These are phyloP conservation scores for Platycheirus rosarum DNA, from an alignment of 2,888 invertebrate genomes.

Conservation along the genomic window DNA sequence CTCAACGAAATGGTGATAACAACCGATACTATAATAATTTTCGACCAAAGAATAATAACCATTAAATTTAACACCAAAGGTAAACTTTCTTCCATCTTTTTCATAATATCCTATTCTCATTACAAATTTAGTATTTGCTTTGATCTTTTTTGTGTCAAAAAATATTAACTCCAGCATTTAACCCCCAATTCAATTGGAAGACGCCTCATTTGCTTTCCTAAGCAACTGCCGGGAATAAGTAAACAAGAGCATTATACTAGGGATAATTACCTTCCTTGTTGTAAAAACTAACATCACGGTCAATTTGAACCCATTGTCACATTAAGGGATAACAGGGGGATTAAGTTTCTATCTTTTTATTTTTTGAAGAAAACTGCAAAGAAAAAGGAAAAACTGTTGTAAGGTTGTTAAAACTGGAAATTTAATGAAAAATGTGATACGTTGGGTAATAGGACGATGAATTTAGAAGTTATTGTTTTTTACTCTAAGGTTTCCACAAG, in stretches of 20 bases:
- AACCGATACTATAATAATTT: too few species aligned
- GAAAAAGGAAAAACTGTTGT: not conserved
- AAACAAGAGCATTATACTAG: too few species aligned
- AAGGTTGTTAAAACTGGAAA: slow-evolving; percentile 7
- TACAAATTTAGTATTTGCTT: too few species aligned
- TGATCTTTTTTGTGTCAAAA: not conserved
- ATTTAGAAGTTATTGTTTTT: not conserved
- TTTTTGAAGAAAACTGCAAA: not conserved
- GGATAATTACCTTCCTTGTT: slow-evolving; percentile 10
- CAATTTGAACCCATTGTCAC: slow-evolving; percentile 48
- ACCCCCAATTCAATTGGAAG: too few species aligned
- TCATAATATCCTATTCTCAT: too few species aligned
- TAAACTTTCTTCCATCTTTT: too few species aligned
- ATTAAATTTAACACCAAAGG: too few species aligned
- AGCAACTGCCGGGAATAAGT: too few species aligned
- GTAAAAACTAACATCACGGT: slow-evolving; percentile 36
- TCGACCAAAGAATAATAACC: too few species aligned
- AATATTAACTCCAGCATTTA: too few species aligned
- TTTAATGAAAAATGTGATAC: not conserved
- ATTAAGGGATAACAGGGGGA: slow-evolving; percentile 30
- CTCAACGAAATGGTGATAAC: too few species aligned
- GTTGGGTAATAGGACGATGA: not conserved
- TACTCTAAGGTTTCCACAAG: not conserved
- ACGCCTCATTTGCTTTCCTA: too few species aligned
- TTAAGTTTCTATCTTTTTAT: slow-evolving; percentile 25